These are phyloP conservation scores for Eira barbara DNA, from an alignment of 2,113 vertebrate species.

Conservation along the genomic window DNA sequence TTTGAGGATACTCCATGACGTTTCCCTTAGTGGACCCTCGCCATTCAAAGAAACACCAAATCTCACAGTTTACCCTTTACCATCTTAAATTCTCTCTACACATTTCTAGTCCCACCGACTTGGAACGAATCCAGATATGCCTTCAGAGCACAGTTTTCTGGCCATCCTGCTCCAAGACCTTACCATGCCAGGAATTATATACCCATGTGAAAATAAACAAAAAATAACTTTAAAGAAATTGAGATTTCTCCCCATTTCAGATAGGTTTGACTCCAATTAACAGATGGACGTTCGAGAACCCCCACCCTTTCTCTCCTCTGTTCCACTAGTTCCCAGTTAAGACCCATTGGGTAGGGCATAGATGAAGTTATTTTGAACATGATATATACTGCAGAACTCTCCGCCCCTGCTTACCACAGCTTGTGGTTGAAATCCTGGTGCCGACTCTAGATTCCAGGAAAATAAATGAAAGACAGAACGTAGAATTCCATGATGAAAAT, in stretches of 20 bases:
- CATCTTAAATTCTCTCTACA: neutral
- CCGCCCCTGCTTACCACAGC: neutral
- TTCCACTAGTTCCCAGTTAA: neutral
- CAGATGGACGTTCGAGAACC: neutral
- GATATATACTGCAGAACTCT: neutral
- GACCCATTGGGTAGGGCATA: neutral
- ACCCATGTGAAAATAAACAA: neutral
- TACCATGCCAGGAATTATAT: neutral
- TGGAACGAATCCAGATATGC: neutral
- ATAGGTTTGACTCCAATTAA: neutral
- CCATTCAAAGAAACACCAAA: neutral
- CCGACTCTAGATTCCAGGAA: neutral
- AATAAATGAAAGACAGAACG: neutral
- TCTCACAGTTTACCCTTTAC: neutral
- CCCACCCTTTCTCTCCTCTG: neutral
- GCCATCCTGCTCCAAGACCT: neutral
- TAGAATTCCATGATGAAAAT: neutral
- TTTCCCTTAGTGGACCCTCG: neutral
- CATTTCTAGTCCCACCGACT: neutral
- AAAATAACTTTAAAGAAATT: constrained; percentile 12
- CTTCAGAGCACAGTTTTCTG: neutral
- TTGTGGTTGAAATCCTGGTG: neutral
- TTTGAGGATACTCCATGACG: neutral
- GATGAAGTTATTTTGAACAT: neutral
- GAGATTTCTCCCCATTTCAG: neutral